Conservation (phyloP, 2,113 vertebrate species). For the Miniopterus natalensis region DNA sequence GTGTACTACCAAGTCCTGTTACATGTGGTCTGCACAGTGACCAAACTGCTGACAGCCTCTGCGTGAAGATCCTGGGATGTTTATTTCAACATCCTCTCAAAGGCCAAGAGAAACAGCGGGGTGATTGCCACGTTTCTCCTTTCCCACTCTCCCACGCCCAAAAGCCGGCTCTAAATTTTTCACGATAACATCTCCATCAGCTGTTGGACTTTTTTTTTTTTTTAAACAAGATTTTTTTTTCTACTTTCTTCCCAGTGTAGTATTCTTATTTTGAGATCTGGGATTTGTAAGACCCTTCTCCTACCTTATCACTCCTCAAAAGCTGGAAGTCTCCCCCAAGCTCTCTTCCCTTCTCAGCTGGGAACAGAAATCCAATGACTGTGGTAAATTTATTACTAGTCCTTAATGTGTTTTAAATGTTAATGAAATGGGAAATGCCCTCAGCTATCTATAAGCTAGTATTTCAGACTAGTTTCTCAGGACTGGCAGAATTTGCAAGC, state of each 20-base stretch:
- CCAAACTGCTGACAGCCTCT: constrained; percentile 11
- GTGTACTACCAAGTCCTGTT: neutral
- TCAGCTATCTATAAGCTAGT: constrained; percentile 52
- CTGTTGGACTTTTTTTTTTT: neutral
- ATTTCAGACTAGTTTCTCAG: constrained; percentile 50
- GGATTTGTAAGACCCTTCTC: neutral
- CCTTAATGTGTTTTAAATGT: constrained; percentile 69
- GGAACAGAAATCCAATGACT: constrained; percentile 5
- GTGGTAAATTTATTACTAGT: constrained; percentile 27
- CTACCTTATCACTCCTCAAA: constrained; percentile 21
- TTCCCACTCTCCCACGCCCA: neutral
- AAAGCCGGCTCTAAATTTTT: constrained; percentile 51
- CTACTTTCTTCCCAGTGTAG: neutral
- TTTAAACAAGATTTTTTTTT: neutral
- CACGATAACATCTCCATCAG: neutral
- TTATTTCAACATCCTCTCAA: constrained; percentile 65
- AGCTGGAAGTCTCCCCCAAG: neutral
- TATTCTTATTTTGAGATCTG: constrained; percentile 36
- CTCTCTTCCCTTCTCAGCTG: neutral
- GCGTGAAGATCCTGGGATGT: neutral
- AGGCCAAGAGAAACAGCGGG: constrained; percentile 37
- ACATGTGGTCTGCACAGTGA: constrained; percentile 32
- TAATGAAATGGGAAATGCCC: constrained; percentile 66
- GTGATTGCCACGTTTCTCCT: constrained; percentile 26
- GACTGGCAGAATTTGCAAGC: constrained; percentile 25